Percentiles rank a stretch among this genome's conserved stretches.
These are phyloP conservation scores for Drosophila niveifrons DNA, from an alignment of 2,888 invertebrate species.

Conservation along the genomic window DNA sequence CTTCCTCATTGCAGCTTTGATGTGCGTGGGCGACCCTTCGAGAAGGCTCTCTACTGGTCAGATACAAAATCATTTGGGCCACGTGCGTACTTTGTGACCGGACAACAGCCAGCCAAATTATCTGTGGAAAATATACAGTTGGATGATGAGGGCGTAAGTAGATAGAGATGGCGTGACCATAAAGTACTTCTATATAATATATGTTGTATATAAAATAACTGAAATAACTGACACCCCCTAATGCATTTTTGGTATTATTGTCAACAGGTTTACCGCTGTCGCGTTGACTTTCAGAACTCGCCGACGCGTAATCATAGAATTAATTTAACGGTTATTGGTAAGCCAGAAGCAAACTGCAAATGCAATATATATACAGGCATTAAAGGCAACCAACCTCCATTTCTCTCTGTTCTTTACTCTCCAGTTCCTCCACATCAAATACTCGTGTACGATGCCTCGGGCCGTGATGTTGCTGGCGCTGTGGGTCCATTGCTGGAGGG, in stretches of 20 bases:
- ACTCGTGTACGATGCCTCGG: slow-evolving; percentile 93
- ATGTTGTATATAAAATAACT: neutral
- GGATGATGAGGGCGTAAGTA: slow-evolving; percentile 91
- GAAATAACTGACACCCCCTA: slow-evolving; percentile 22
- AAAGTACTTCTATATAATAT: neutral
- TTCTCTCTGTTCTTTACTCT: slow-evolving; percentile 62
- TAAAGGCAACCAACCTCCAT: slow-evolving; percentile 47
- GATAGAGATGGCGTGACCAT: slow-evolving; percentile 1
- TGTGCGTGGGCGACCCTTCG: slow-evolving; percentile 92
- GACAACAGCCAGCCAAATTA: slow-evolving; percentile 92
- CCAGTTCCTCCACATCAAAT: slow-evolving; percentile 95
- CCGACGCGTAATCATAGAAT: slow-evolving; percentile 95
- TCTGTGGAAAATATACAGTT: slow-evolving; percentile 93
- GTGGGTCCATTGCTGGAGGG: slow-evolving; percentile 94
- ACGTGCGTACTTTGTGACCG: slow-evolving; percentile 93
- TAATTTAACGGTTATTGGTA: slow-evolving; percentile 95
- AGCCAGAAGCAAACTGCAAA: slow-evolving; percentile 84
- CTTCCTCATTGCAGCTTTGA: slow-evolving; percentile 89
- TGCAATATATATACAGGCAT: slow-evolving; percentile 56
- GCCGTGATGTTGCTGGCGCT: slow-evolving; percentile 91
- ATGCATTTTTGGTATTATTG: slow-evolving; percentile 38
- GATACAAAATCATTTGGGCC: slow-evolving; percentile 93
- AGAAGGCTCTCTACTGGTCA: slow-evolving; percentile 93
- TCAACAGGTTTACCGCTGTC: slow-evolving; percentile 90
- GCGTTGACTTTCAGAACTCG: slow-evolving; percentile 95